Evolutionary conservation across 2,113 vertebrate species (phyloP), one percentile per base, ranked within the genome.

Genomic region (Okapia johnstoni): DNA sequence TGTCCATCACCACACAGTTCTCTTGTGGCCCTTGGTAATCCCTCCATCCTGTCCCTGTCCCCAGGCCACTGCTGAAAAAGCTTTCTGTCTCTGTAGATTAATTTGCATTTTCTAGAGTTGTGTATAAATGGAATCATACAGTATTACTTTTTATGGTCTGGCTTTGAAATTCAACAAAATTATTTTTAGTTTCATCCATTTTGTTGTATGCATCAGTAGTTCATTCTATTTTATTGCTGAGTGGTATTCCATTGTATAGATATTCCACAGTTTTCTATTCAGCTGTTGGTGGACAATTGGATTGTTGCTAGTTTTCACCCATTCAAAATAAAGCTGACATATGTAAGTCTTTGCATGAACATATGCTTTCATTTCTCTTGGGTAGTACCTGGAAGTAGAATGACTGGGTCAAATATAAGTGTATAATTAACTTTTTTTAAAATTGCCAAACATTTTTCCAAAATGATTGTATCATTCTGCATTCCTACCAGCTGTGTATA

Each of bases 141-240:
- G 0, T 85, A 17, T n/a, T 57, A 60, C n/a, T 87, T n/a, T 76
- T 92, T 84, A 58, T 81, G 66, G 23, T 73, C 21, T 95, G 48
- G 33, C 76, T 94, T 96, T 95, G 80, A 94, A 84, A 92, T 36
- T 85, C 33, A 92, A 50, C 33, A 80, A 30, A 96, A n/a, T 91
- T 94, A 76, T 94, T 91, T 88, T 92, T 70, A 73, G n/a, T 55
- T 89, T 88, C 58, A 92, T 92, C 40, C 17, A 81, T 61, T 21
- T 94, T 80, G 15, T 85, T 85, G 21, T 50, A 28, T 43, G 8
- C 58, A 50, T 94, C 30, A 23, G 0, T 77, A 85, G 28, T 48
- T 84, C 3, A 80, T 92, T 88, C 63, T 23, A 57, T 66, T 95
- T 63, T 88, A n/a, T 85, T 85, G n/a, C n/a, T 63, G 16, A 92